A percentile compares a stretch with the other conserved stretches of the same genome.
These are phyloP conservation scores for Microplitis demolitor DNA, from an alignment of 1,140 invertebrate species.

Conservation along the genomic window DNA sequence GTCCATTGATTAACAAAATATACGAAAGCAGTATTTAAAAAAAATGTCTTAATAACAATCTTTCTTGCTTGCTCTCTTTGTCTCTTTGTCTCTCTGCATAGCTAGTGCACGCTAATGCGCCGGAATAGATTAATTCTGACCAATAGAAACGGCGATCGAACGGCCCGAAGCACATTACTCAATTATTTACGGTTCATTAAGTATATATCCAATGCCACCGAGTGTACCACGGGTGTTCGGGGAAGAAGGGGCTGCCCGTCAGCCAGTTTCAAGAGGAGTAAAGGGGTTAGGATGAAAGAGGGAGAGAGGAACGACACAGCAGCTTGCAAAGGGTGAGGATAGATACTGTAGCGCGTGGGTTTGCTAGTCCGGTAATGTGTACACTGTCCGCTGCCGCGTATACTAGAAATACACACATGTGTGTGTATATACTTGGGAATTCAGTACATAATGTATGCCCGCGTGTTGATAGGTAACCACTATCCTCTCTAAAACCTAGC, in stretches of 20 bases:
- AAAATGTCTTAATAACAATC: not conserved
- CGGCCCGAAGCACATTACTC: constrained; percentile 62
- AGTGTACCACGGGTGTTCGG: constrained; percentile 41
- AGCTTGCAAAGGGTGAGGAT: constrained; percentile 5
- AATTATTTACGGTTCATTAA: constrained; percentile 65
- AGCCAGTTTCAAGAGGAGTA: constrained; percentile 17
- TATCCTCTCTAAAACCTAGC: not conserved
- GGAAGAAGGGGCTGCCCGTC: constrained; percentile 22
- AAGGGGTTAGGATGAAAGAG: constrained; percentile 3
- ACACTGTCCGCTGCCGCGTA: constrained; percentile 20
- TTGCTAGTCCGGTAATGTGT: not conserved
- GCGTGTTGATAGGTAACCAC: constrained; percentile 59
- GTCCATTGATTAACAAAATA: too few species aligned
- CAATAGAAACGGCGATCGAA: constrained; percentile 61
- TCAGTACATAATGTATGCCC: constrained; percentile 58
- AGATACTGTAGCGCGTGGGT: not conserved
- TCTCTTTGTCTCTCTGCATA: constrained; percentile 38
- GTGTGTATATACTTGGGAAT: constrained; percentile 35
- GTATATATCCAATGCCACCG: constrained; percentile 62
- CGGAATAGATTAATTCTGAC: constrained; percentile 63
- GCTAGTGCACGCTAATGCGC: constrained; percentile 59
- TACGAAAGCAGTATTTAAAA: too few species aligned
- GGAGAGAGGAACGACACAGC: not conserved
- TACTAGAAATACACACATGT: too few species aligned
- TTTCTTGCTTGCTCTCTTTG: constrained; percentile 17